Evolutionary conservation across 1,140 invertebrate genomes (phyloP).

Genomic region (Drosophila mojavensis): DNA sequence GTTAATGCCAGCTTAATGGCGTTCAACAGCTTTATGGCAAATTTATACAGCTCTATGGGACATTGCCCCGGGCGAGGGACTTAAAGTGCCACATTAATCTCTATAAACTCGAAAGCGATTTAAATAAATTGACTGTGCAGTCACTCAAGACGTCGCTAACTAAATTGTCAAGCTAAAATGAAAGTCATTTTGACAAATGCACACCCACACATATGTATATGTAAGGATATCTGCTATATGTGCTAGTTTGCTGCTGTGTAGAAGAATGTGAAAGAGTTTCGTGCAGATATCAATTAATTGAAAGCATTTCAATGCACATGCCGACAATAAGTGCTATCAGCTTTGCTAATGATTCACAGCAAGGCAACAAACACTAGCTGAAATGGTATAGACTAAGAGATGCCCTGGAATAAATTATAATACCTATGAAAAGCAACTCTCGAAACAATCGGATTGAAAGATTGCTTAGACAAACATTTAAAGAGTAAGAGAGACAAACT

Average conservation of each 20-base stretch:
- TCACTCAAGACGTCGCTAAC: background rate
- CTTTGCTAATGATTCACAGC: slow-evolving; percentile 59
- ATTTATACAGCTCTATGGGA: slow-evolving; percentile 68
- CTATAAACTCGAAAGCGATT: slow-evolving; percentile 46
- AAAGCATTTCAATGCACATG: slow-evolving; percentile 56
- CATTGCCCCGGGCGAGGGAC: slow-evolving; percentile 7
- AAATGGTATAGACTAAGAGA: background rate
- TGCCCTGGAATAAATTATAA: background rate
- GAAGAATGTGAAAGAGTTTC: background rate
- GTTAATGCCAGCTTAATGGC: slow-evolving; percentile 68
- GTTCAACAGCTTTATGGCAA: slow-evolving; percentile 67
- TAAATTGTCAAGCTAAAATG: slow-evolving; percentile 1
- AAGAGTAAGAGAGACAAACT: background rate
- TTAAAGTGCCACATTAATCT: slow-evolving; percentile 57
- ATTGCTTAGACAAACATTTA: no score
- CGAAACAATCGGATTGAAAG: no score
- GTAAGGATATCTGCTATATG: background rate
- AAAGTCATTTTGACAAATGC: background rate
- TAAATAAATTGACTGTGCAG: slow-evolving; percentile 64
- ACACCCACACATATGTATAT: background rate
- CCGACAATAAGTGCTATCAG: slow-evolving; percentile 40
- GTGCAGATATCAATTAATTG: slow-evolving; percentile 58
- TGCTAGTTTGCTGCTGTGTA: background rate
- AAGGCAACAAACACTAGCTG: background rate
- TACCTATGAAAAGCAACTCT: background rate